Percentiles rank a stretch among this genome's conserved stretches.
Evolutionary conservation across 1,140 invertebrate genomes (phyloP).

Genomic region (Drosophila prosaltans): DNA sequence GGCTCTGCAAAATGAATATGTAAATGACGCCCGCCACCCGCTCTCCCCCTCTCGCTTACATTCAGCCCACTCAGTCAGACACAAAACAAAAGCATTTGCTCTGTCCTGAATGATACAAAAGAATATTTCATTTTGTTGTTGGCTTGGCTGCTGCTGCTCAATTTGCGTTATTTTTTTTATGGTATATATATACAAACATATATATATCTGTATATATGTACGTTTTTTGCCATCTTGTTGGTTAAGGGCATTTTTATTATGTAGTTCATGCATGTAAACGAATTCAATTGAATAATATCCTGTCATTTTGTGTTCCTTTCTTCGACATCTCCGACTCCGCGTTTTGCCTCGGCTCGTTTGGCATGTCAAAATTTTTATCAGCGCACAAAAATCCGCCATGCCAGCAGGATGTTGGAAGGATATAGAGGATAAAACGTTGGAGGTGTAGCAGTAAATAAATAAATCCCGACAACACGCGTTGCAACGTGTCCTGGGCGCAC

Average conservation of each 20-base stretch:
- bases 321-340: not conserved
- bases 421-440: constrained; percentile 14
- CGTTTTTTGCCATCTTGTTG: constrained; percentile 34
- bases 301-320: constrained; percentile 70
- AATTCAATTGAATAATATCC: constrained; percentile 82
- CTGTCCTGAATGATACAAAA: constrained; percentile 51
- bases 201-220: not conserved
- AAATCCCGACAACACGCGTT: constrained; percentile 66
- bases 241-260: constrained; percentile 73
- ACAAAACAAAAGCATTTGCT: constrained; percentile 50
- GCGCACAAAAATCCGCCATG: constrained; percentile 64
- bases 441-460: constrained; percentile 71
- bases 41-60: too few relatives aligned
- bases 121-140: constrained; percentile 55
- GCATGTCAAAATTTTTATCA: constrained; percentile 77
- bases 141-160: constrained; percentile 62
- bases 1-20: constrained; percentile 60
- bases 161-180: constrained; percentile 47
- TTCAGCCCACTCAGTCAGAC: constrained; percentile 14
- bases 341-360: constrained; percentile 33
- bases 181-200: not conserved
- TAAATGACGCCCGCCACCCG: constrained; percentile 46
- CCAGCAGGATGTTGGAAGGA: constrained; percentile 44
- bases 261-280: constrained; percentile 81
- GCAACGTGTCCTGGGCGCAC: not conserved